Percentiles rank a stretch among this genome's conserved stretches.
Conservation (phyloP, 2,113 vertebrate species). For the Ceyx melanurus region DNA sequence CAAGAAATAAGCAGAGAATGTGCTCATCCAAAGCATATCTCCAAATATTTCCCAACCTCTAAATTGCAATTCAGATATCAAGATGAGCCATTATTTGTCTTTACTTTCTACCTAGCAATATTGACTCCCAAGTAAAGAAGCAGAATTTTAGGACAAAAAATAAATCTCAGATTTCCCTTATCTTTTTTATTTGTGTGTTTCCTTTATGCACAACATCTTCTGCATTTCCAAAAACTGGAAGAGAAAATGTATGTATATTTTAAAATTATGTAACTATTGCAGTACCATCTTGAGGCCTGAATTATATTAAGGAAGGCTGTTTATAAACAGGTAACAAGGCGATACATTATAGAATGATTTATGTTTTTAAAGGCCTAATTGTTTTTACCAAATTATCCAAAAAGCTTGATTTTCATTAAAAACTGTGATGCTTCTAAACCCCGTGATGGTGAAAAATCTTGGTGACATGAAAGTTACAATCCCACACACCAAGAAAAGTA, state of each 20-base stretch:
- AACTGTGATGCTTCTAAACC: background rate
- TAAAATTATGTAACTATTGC: background rate
- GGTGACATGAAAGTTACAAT: background rate
- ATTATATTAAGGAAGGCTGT: background rate
- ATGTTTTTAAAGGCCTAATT: background rate
- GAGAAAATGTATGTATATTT: background rate
- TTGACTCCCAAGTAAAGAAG: rapidly evolving
- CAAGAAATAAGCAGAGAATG: background rate
- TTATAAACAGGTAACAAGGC: background rate
- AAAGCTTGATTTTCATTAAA: background rate
- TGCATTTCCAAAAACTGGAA: background rate
- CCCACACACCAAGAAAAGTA: background rate
- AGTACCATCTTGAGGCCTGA: background rate
- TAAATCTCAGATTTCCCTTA: background rate
- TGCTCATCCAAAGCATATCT: background rate
- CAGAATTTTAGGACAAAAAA: background rate
- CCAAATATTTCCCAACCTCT: background rate
- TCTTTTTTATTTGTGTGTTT: background rate
- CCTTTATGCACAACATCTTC: background rate
- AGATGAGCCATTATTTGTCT: background rate
- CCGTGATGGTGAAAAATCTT: background rate
- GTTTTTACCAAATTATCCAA: background rate
- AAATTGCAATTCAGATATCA: background rate
- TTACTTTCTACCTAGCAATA: background rate
- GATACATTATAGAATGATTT: too few relatives aligned